These are phyloP conservation scores for Taenioides sp. DNA, from an alignment of 2,797 vertebrate genomes.

Conservation along the genomic window DNA sequence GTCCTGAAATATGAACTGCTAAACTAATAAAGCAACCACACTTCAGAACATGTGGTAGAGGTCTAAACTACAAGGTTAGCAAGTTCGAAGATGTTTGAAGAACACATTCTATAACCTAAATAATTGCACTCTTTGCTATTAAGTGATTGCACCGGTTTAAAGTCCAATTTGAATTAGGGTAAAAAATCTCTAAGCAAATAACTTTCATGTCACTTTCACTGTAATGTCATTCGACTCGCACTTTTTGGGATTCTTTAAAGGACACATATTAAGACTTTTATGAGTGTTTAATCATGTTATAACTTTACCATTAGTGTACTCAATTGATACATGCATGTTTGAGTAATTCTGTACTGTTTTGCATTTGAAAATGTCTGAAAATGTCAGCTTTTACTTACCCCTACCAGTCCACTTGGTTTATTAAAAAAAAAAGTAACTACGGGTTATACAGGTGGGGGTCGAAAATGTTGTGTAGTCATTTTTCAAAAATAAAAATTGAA, in stretches of 20 bases:
- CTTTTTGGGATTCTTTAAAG: not conserved
- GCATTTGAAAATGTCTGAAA: too few species aligned
- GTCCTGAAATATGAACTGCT: not conserved
- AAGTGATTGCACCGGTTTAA: not conserved
- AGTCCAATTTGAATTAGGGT: not conserved
- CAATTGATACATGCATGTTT: too few species aligned
- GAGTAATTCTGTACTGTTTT: too few species aligned
- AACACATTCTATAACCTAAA: not conserved
- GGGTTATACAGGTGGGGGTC: not conserved
- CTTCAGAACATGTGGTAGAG: not conserved
- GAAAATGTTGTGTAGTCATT: too few species aligned
- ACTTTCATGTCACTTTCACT: not conserved
- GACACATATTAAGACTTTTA: too few species aligned
- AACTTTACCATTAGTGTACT: too few species aligned
- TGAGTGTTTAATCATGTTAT: too few species aligned
- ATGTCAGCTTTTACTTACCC: too few species aligned
- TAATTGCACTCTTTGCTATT: not conserved
- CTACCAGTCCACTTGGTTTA: too few species aligned
- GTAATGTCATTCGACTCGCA: not conserved
- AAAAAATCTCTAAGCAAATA: not conserved
- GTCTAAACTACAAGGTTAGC: not conserved
- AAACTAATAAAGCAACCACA: not conserved
- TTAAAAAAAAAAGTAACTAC: not conserved
- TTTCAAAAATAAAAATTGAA: too few species aligned
- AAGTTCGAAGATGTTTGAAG: not conserved